Base-by-base conservation (phyloP, 2,888 invertebrate genomes). In the Smittia aterrima region DNA sequence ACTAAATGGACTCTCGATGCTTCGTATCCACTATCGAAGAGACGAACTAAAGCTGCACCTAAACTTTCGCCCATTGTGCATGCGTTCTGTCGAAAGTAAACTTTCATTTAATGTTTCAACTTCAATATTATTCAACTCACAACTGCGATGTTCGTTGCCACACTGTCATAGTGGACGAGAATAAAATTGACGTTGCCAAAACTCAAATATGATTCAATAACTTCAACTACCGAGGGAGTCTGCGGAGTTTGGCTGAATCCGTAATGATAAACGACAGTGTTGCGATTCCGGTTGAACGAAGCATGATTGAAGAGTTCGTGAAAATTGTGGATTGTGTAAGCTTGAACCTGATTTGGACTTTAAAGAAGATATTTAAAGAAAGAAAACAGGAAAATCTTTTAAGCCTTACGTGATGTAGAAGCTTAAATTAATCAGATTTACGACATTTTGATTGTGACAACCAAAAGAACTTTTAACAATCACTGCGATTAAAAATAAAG, bases 221-320 rank as follows among this genome's bases (percentile, higher is more conserved):
- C 16, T 4, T 54, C 71, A 54, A 27, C 6, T 1, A 53, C 9
- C 20, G 25, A 11, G n/a, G n/a, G 18, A 7, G 53, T 27, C 25
- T n/a, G 16, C 9, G 38, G 32, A 13, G 71, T 18, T 11, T 71
- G 71, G 4, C 4, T 7, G 18, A 32, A 13, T 18, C 71, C 58
- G 53, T 71, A 71, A 38, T 58, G 58, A 27, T 38, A 71, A 7
- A 71, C 27, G 1, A 71, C 71, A 4, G 71, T 71, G 20, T 18
- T 11, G 9, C 18, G 7, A 58, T 68, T 53, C 7, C 47, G 3
- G 9, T 11, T 25, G 47, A 68, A 68, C 0, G 22, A 11, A 25
- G 68, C 47, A 53, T 68, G 68, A 47, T 53, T 1, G 3, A 47
- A 16, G 16, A 25, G 2, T 11, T 18, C 22, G 18, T 16, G 32